A percentile compares a stretch with the other conserved stretches of the same genome.
These are phyloP conservation scores for Motacilla alba DNA, from an alignment of 2,113 vertebrate genomes.

Conservation along the genomic window DNA sequence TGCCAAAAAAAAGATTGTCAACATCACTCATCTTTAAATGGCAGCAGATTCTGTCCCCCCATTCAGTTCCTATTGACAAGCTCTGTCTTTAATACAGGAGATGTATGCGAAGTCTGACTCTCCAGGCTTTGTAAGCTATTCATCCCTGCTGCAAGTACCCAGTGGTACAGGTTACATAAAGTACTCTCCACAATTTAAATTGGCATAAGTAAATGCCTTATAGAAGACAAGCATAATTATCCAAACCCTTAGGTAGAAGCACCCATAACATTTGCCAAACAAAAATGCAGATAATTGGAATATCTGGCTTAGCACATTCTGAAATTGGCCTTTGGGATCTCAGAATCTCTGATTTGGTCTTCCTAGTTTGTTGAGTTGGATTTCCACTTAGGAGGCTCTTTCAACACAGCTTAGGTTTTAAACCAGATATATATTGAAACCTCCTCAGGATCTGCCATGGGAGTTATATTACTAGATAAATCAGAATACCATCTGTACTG, in stretches of 20 bases:
- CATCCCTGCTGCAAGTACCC: not conserved
- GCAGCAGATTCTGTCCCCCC: not conserved
- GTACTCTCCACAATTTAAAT: not conserved
- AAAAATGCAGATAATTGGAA: not conserved
- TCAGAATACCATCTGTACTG: not conserved
- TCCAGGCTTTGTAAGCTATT: not conserved
- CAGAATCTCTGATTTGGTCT: not conserved
- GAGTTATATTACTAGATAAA: constrained; percentile 1
- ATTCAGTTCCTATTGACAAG: not conserved
- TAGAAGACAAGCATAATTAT: not conserved
- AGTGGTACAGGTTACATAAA: not conserved
- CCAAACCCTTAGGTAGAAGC: not conserved
- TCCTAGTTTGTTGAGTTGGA: not conserved
- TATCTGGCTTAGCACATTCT: not conserved
- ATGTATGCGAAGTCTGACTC: not conserved
- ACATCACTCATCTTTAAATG: not conserved
- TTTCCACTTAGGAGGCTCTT: not conserved
- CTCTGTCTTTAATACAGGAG: not conserved
- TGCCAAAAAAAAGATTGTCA: not conserved
- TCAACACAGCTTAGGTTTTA: not conserved
- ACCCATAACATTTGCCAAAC: not conserved
- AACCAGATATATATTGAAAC: not conserved
- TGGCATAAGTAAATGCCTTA: not conserved
- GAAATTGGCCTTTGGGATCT: not conserved
- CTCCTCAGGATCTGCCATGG: not conserved